Evolutionary conservation across 2,888 invertebrate genomes (phyloP).

Genomic region (Siphonodentalium dalli): DNA sequence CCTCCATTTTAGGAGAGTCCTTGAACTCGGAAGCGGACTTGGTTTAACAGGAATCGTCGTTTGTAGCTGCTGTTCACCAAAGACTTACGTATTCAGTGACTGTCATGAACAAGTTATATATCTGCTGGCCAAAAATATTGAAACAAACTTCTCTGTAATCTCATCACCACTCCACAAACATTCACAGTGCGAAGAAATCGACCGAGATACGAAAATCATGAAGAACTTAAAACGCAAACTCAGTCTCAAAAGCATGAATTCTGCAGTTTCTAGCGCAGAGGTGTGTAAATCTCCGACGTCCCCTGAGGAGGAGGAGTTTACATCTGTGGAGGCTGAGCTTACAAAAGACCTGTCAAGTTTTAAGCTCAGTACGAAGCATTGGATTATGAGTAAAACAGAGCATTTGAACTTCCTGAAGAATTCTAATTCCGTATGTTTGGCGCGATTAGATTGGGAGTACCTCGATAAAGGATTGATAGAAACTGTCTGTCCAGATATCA

Average conservation of each 20-base stretch:
- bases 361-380: background rate
- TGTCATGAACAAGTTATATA: constrained; percentile 51
- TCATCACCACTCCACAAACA: constrained; percentile 6
- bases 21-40: constrained; percentile 57
- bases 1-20: constrained; percentile 36
- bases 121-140: constrained; percentile 50
- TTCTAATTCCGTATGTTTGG: constrained; percentile 26
- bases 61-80: constrained; percentile 39
- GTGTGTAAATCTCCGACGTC: background rate
- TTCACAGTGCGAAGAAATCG: constrained; percentile 7
- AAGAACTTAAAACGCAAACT: too few species aligned
- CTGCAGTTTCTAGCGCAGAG: background rate
- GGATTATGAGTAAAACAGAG: background rate
- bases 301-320: background rate
- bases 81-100: constrained; percentile 50
- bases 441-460: constrained; percentile 50
- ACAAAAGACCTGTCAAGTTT: background rate
- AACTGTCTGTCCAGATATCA: constrained; percentile 37
- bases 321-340: background rate
- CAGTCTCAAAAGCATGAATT: too few species aligned
- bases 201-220: constrained; percentile 32
- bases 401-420: background rate
- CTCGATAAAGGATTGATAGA: constrained; percentile 27
- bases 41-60: constrained; percentile 52
- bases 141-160: constrained; percentile 36